Evolutionary conservation across 2,888 invertebrate species (phyloP), one percentile per base, ranked within the genome.

Genomic region (Aricia artaxerxes): DNA sequence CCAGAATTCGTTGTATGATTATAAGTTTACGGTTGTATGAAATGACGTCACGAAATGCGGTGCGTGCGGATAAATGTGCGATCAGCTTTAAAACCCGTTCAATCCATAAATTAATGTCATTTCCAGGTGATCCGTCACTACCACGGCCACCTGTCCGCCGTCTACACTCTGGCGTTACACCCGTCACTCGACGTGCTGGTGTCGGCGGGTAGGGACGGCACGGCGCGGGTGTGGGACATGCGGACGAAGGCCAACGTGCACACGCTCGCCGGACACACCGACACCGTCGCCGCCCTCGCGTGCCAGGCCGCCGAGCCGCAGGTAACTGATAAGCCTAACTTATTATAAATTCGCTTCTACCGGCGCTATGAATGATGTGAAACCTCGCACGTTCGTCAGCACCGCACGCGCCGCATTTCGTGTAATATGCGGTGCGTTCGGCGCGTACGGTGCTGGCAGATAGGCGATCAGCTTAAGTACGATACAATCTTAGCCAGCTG

Each of bases 151-250:
- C 94, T 99, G 81, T 99, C 99, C 61, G 99, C 99, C 0, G 98
- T 99, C 78, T 99, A 99, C 93, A 97, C 98, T 0, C 93, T 99
- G 83, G 97, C 98, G 4, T 94, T 99, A 44, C 99, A 99, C 95
- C 99, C 99, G 7, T 97, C 97, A 3, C 97, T 99, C 82, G 99
- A 99, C 94, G 97, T 99, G 78, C 94, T 99, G 79, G 96, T 99
- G 78, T 97, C 99, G 2, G 98, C 98, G 16, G 99, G 99, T 0
- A 95, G 99, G 79, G 99, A 99, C 94, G 98, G 98, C 0, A 99
- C 99, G 0, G 99, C 98, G 0, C 95, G 99, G 82, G 98, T 99
- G 78, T 99, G 99, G 99, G 99, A 99, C 92, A 98, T 99, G 98
- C 95, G 99, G 80, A 99, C 99, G 4, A 99, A 99, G 94, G 99